Evolutionary conservation across 1,140 invertebrate species (phyloP), one percentile per base, ranked within the genome.

Genomic region (Drosophila sulfurigaster): DNA sequence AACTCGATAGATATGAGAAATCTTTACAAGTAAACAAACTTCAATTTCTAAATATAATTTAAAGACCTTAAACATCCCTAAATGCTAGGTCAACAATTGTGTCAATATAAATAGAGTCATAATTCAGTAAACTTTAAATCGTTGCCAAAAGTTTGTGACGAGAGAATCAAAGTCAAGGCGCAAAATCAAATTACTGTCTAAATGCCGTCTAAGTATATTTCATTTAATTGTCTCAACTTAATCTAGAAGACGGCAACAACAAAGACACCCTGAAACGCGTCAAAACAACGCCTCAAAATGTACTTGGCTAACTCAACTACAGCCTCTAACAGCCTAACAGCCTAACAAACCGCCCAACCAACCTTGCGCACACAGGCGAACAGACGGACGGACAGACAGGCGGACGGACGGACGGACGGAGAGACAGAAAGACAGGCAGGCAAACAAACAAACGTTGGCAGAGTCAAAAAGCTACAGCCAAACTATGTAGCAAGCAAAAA

Each of bases 131-230:
- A 43, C 35, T 35, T 69, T 64, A 49, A 65, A 38, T 41, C 49
- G 32, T 45, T 8, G 38, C 30, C 46, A 32, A 43, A 41, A 32
- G 8, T 59, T n/a, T 10, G 2, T 11, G 2, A 28, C 16, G 28
- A 28, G 52, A 38, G 41, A 72, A 71, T 76, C 54, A 76, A 71
- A 71, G 45, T 62, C 60, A 66, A 66, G 32, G 60, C 54, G 60
- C 32, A 75, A 83, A 89, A 88, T 89, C 81, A 80, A 88, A 88
- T 88, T 88, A 88, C 70, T 78, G 83, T 87, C 83, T 88, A 70
- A 71, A 65, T 77, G 74, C 67, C 81, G 85, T 89, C 85, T 88
- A 68, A 83, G 66, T 70, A 67, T 72, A 89, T 83, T 88, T 78
- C 58, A 82, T 75, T 76, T 79, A 69, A 72, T 79, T 79, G 77